Evolutionary conservation across 1,140 invertebrate genomes (phyloP), one percentile per base, ranked within the genome.

Genomic region (Ceratina australensis): DNA sequence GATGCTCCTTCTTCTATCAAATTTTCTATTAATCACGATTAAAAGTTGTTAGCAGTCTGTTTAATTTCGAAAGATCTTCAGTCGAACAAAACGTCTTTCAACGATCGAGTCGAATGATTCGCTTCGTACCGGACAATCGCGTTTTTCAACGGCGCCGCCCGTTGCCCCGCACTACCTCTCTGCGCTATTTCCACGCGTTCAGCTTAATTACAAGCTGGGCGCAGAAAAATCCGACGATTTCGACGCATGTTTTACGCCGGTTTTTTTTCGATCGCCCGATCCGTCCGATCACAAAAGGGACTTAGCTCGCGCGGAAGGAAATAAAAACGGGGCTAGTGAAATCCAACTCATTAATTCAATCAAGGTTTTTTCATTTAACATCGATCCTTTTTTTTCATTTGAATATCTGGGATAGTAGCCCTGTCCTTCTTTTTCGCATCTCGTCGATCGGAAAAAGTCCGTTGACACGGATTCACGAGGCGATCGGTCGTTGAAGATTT

Each of bases 131-230:
- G 61, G n/a, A 64, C 33, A 22, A 64, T 64, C 56, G 56, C 56
- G 20, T 24, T 64, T 64, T 22, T 20, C 61, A 63, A 0, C n/a
- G 12, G 0, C 13, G 0, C 7, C 56, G 3, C 24, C 10, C 8
- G 5, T 8, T 47, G n/a, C 8, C 28, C 16, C 13, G 8, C n/a
- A 16, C n/a, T 2, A n/a, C 42, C 7, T 16, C 7, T 16, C 16
- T 33, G 7, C 33, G 13, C 42, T 8, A 33, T 65, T 15, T 24
- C 7, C 42, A 24, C 15, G 63, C 33, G 33, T n/a, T 5, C 63
- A 16, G 63, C 63, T 49, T 65, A 65, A 65, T 65, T 65, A 65
- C 42, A 2, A 49, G 64, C 42, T 13, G 64, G 49, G 33, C 5
- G 33, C 16, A 65, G 64, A 65, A 65, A 65, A 65, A 49, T 49